Percentiles rank a stretch among this genome's conserved stretches.
These are phyloP conservation scores for Marasmarcha lunaedactyla DNA, from an alignment of 2,888 invertebrate genomes.

Conservation along the genomic window DNA sequence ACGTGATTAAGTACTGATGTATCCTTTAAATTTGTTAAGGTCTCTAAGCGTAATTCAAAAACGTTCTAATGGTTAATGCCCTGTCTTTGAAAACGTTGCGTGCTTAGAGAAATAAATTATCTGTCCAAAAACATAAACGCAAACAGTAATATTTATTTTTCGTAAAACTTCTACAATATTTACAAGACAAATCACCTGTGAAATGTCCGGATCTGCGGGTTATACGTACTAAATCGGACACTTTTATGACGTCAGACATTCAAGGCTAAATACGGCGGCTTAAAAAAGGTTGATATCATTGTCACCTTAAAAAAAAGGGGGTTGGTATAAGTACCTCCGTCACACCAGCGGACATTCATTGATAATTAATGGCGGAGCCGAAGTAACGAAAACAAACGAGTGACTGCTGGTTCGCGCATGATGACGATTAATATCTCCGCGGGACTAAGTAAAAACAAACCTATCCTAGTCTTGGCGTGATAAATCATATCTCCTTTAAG, in stretches of 20 bases:
- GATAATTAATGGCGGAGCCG: constrained; percentile 68
- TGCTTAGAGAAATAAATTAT: not conserved
- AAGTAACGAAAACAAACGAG: constrained; percentile 68
- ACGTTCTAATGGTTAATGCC: not conserved
- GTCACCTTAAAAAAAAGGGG: constrained; percentile 61
- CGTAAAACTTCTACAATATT: not conserved
- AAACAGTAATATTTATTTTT: not conserved
- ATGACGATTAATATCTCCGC: constrained; percentile 68
- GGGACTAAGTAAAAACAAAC: constrained; percentile 63
- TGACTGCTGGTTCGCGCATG: constrained; percentile 59
- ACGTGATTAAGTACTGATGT: not conserved
- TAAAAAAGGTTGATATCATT: constrained; percentile 67
- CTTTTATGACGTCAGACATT: constrained; percentile 67
- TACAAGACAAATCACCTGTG: not conserved
- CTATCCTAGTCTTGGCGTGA: constrained; percentile 55
- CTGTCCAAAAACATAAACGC: too few species aligned
- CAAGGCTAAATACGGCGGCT: constrained; percentile 62
- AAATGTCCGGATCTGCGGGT: not conserved
- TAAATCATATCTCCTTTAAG: constrained; percentile 65
- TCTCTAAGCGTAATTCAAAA: not conserved
- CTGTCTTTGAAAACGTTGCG: not conserved
- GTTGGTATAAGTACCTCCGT: constrained; percentile 60
- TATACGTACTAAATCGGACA: constrained; percentile 49
- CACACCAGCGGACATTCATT: constrained; percentile 64
- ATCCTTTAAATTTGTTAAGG: not conserved